phyloP scores from a whole-genome alignment of 2,888 invertebrate genomes.

The Folsomia candida region DNA sequence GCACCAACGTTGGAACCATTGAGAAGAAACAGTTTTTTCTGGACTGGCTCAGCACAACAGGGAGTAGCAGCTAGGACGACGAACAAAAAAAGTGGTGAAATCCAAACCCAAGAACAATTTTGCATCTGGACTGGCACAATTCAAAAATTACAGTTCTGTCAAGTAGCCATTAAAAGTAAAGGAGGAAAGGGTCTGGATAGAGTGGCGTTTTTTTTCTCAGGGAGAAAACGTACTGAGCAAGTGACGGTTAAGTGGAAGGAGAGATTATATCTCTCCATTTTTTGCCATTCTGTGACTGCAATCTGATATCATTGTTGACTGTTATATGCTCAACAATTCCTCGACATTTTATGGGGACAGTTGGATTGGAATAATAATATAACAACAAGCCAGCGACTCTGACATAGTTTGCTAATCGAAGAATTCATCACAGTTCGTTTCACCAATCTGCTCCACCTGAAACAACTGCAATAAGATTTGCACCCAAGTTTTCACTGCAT shows the following conservation, averaged over 20 bases:
- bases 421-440: not conserved
- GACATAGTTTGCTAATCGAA: not conserved
- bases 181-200: not conserved
- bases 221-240: not conserved
- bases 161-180: not conserved
- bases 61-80: not conserved
- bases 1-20: not conserved
- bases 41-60: not conserved
- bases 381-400: not conserved
- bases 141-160: conserved; percentile 5
- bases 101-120: not conserved
- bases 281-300: not conserved
- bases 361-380: not conserved
- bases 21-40: not conserved
- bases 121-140: not conserved
- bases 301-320: not conserved
- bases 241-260: not conserved
- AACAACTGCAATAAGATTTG: not conserved
- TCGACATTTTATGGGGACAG: not conserved
- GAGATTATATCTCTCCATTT: not conserved
- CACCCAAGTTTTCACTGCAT: not conserved
- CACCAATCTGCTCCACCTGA: not conserved
- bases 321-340: not conserved
- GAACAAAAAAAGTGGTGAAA: not conserved
- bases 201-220: no score